Conservation (phyloP, 2,113 vertebrate species). For the Pyxicephalus adspersus region DNA sequence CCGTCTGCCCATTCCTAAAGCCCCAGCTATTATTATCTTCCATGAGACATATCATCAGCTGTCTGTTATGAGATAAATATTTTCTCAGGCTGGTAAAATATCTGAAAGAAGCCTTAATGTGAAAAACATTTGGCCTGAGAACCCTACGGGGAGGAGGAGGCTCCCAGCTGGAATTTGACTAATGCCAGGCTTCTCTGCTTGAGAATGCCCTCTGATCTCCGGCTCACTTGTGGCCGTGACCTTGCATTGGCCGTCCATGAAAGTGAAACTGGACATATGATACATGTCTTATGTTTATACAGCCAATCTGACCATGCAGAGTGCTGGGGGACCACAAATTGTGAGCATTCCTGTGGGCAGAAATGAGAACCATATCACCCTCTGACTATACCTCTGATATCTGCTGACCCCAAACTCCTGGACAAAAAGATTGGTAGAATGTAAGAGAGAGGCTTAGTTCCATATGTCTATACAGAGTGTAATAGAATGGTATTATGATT, state of each 20-base stretch:
- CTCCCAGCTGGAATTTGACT: constrained; percentile 16
- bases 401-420: too few relatives aligned
- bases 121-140: constrained; percentile 30
- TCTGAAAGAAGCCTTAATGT: background rate
- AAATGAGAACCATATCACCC: too few relatives aligned
- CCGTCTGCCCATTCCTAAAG: too few relatives aligned
- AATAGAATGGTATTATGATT: too few relatives aligned
- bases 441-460: too few relatives aligned
- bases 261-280: constrained; percentile 45
- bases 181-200: constrained; percentile 22
- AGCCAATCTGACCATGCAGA: constrained; percentile 27
- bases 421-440: too few relatives aligned
- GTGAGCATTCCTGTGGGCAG: constrained; percentile 1
- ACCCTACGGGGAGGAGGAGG: background rate
- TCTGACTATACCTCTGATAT: too few relatives aligned
- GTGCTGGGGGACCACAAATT: background rate
- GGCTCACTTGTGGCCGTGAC: constrained; percentile 45
- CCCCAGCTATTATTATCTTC: too few relatives aligned
- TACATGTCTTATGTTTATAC: constrained; percentile 44
- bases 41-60: too few relatives aligned
- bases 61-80: background rate
- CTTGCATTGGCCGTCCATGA: constrained; percentile 32
- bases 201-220: constrained; percentile 28
- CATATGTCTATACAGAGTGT: too few relatives aligned
- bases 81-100: constrained; percentile 31